A percentile compares a stretch with the other conserved stretches of the same genome.
These are phyloP conservation scores for Drosophila falleni DNA, from an alignment of 2,888 invertebrate genomes.

Conservation along the genomic window DNA sequence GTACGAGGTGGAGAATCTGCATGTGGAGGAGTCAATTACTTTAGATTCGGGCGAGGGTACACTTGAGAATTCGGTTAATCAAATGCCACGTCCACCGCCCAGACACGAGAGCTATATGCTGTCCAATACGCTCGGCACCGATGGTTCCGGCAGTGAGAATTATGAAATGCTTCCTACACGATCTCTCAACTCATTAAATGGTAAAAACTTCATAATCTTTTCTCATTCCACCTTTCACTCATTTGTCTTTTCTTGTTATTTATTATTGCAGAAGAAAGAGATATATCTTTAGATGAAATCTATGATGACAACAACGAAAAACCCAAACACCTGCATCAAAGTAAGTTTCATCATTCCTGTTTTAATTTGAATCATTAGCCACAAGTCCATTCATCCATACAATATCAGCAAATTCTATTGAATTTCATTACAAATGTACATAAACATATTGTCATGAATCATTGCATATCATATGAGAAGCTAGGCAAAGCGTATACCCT, in stretches of 20 bases:
- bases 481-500: slow-evolving; percentile 37
- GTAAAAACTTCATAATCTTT: slow-evolving; percentile 54
- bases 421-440: slow-evolving; percentile 37
- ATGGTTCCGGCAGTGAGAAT: slow-evolving; percentile 88
- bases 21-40: slow-evolving; percentile 91
- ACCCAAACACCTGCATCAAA: slow-evolving; percentile 86
- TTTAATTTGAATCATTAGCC: neutral
- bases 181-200: slow-evolving; percentile 86
- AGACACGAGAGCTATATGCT: slow-evolving; percentile 92
- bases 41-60: slow-evolving; percentile 90
- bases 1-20: slow-evolving; percentile 96
- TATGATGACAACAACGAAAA: slow-evolving; percentile 86
- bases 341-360: slow-evolving; percentile 82
- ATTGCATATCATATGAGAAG: slow-evolving; percentile 2
- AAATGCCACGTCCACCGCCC: slow-evolving; percentile 88
- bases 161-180: slow-evolving; percentile 88
- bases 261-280: slow-evolving; percentile 86
- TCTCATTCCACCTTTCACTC: too few species aligned
- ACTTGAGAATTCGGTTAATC: slow-evolving; percentile 90
- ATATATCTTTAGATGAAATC: slow-evolving; percentile 86
- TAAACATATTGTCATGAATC: slow-evolving; percentile 34
- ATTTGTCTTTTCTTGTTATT: neutral
- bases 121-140: slow-evolving; percentile 87
- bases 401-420: neutral
- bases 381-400: slow-evolving; percentile 6